phyloP scores from a whole-genome alignment of 2,888 invertebrate species.

The Cerastis rubricosa region DNA sequence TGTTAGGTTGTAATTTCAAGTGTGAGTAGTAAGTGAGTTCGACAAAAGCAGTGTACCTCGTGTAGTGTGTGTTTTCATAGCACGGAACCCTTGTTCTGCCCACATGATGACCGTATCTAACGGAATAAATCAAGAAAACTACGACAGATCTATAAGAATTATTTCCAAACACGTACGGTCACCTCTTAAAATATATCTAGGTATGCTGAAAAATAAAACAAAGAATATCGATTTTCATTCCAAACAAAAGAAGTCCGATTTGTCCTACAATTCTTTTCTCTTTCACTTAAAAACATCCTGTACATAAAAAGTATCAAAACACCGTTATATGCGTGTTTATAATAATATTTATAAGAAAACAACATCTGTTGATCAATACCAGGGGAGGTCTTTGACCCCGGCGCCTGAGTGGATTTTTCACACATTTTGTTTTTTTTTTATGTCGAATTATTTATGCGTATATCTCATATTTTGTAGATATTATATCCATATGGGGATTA shows the following conservation, averaged over 20 bases:
- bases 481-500: slow-evolving; percentile 51
- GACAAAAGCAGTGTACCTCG: too few relatives aligned
- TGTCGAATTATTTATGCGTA: slow-evolving; percentile 50
- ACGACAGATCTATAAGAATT: too few relatives aligned
- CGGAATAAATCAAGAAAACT: too few relatives aligned
- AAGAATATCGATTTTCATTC: neutral
- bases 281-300: neutral
- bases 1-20: too few relatives aligned
- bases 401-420: slow-evolving; percentile 42
- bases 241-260: slow-evolving; percentile 30
- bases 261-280: slow-evolving; percentile 10
- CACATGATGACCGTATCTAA: too few relatives aligned
- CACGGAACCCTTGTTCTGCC: too few relatives aligned
- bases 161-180: too few relatives aligned
- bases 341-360: slow-evolving; percentile 55
- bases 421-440: slow-evolving; percentile 28
- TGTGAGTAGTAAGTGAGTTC: too few relatives aligned
- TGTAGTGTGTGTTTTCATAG: too few relatives aligned
- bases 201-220: neutral
- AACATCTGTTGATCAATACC: slow-evolving; percentile 43
- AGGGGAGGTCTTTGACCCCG: slow-evolving; percentile 32
- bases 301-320: slow-evolving; percentile 26
- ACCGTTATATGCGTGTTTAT: slow-evolving; percentile 44
- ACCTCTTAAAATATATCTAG: too few relatives aligned
- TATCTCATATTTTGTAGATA: slow-evolving; percentile 1